Evolutionary conservation across 2,797 vertebrate genomes (phyloP).

Genomic region (Sternotherus odoratus): DNA sequence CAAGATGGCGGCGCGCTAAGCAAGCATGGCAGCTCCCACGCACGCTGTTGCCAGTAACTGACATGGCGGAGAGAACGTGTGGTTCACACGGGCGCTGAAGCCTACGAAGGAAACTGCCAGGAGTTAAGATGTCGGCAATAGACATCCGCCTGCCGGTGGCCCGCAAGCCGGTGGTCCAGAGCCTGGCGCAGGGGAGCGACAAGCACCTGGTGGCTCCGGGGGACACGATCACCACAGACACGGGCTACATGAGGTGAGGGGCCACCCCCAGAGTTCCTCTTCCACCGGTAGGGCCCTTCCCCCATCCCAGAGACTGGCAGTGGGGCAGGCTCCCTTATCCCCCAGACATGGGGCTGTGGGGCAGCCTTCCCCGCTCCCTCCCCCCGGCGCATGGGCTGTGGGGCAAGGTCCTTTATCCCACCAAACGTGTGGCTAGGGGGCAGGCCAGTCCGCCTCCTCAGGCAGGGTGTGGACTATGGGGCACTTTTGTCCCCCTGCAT

Average conservation of each 20-base stretch:
- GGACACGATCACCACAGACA: constrained; percentile 96
- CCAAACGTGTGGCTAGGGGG: background rate
- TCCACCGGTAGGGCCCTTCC: background rate
- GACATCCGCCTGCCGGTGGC: constrained; percentile 87
- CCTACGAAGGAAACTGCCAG: fast-evolving
- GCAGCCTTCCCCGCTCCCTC: no score
- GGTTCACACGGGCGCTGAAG: fast-evolving
- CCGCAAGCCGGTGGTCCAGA: constrained; percentile 72
- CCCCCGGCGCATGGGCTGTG: no score
- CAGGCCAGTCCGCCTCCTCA: background rate
- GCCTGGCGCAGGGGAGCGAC: constrained; percentile 52
- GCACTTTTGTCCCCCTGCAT: background rate
- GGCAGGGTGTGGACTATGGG: background rate
- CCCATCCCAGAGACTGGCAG: background rate
- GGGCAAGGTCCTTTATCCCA: background rate
- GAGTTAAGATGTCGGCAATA: constrained; percentile 86
- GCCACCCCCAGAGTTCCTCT: no score
- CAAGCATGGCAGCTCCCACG: background rate
- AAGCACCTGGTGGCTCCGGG: constrained; percentile 94
- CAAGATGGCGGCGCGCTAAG: background rate
- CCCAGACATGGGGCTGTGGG: background rate
- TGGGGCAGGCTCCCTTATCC: background rate
- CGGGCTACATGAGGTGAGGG: constrained; percentile 94
- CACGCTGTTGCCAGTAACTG: background rate
- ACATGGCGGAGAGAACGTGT: constrained; percentile 1